Percentiles rank a stretch among this genome's conserved stretches.
These are phyloP conservation scores for Hyles vespertilio DNA, from an alignment of 1,140 invertebrate species.

Conservation along the genomic window DNA sequence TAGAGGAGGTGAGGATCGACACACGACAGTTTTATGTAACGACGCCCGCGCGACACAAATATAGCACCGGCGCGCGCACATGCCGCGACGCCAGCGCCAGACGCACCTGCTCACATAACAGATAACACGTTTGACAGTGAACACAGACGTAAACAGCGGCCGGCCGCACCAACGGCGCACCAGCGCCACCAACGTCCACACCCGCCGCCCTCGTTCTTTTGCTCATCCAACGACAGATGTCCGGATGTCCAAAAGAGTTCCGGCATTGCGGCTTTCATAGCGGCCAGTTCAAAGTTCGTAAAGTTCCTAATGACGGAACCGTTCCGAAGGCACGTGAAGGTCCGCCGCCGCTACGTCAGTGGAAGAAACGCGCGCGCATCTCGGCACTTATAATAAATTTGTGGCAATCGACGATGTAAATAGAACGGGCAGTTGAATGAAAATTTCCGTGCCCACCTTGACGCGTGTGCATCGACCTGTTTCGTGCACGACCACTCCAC, in stretches of 20 bases:
- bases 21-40: conserved; percentile 65
- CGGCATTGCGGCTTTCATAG: conserved; percentile 26
- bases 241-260: conserved; percentile 45
- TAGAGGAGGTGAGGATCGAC: conserved; percentile 79
- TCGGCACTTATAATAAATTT: conserved; percentile 52
- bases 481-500: conserved; percentile 54
- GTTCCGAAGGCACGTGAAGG: conserved; percentile 41
- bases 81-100: conserved; percentile 40
- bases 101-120: conserved; percentile 66
- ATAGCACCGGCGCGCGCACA: conserved; percentile 39
- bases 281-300: conserved; percentile 28
- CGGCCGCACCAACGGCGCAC: not conserved
- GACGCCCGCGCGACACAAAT: conserved; percentile 58
- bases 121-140: conserved; percentile 65
- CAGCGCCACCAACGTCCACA: conserved; percentile 8
- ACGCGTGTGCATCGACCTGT: conserved; percentile 65
- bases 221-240: conserved; percentile 28
- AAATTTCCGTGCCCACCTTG: conserved; percentile 63
- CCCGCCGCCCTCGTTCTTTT: conserved; percentile 20
- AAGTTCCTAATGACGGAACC: conserved; percentile 27
- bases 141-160: conserved; percentile 63
- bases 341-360: conserved; percentile 52
- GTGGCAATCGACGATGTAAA: conserved; percentile 54
- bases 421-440: conserved; percentile 68
- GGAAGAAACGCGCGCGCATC: conserved; percentile 59